Evolutionary conservation across 23 tunicate species (phyloP).

Genomic region (Phallusia fumigata): DNA sequence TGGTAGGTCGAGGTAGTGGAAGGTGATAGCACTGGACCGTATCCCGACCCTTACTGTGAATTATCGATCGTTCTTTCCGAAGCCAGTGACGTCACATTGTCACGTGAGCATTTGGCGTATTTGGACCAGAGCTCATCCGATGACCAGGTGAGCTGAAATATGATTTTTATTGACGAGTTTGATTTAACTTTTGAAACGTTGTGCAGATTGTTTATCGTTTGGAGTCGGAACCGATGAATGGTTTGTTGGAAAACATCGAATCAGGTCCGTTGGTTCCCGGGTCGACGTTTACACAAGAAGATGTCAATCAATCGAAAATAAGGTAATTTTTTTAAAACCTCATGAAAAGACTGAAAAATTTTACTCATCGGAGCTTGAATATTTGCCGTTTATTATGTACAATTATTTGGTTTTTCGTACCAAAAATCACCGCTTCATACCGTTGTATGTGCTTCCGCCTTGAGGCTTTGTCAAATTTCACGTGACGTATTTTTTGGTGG

Average conservation of each 20-base stretch:
- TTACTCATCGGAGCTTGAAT: not conserved
- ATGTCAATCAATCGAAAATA: constrained; percentile 51
- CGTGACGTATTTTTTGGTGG: too few relatives aligned
- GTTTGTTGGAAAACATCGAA: constrained; percentile 28
- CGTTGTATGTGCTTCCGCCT: too few relatives aligned
- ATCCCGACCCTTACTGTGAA: constrained; percentile 58
- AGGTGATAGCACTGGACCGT: constrained; percentile 55
- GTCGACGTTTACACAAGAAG: constrained; percentile 78
- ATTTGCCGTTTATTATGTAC: not conserved
- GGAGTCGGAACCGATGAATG: constrained; percentile 59
- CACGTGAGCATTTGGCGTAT: constrained; percentile 80
- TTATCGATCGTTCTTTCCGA: constrained; percentile 57
- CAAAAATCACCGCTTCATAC: too few relatives aligned
- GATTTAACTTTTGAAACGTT: not conserved
- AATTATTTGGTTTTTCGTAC: not conserved
- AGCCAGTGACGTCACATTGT: constrained; percentile 42
- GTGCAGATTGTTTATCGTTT: constrained; percentile 69
- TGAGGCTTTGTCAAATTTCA: too few relatives aligned
- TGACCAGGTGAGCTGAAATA: constrained; percentile 31
- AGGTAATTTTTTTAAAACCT: constrained; percentile 63
- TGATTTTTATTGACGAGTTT: not conserved
- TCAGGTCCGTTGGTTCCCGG: constrained; percentile 56
- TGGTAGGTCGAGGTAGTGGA: constrained; percentile 38
- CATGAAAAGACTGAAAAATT: too few relatives aligned
- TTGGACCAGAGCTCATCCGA: constrained; percentile 44